phyloP scores from a whole-genome alignment of 2,888 invertebrate genomes.

The Eueremaeus valkanovi region DNA sequence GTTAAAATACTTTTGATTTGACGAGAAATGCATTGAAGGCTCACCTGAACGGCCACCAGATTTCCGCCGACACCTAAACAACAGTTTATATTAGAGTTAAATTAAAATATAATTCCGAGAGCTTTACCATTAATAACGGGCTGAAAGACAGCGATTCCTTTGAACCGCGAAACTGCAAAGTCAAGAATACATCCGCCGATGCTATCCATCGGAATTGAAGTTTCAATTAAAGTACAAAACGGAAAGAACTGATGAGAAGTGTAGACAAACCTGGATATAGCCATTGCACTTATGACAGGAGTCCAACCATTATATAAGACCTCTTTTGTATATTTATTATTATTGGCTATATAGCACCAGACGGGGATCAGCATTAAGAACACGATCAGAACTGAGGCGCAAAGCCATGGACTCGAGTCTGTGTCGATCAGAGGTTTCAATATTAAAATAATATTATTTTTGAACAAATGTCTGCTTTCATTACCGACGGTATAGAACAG shows the following conservation, averaged over 20 bases:
- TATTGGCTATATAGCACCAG: constrained; percentile 73
- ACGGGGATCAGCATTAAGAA: constrained; percentile 70
- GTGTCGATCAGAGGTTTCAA: neutral
- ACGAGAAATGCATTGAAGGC: no score
- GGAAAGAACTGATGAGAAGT: no score
- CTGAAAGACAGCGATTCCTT: constrained; percentile 85
- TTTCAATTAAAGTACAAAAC: no score
- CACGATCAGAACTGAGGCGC: constrained; percentile 55
- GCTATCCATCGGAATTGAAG: constrained; percentile 40
- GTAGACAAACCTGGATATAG: constrained; percentile 94
- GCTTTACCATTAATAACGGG: constrained; percentile 80
- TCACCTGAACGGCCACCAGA: constrained; percentile 78
- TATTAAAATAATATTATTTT: no score
- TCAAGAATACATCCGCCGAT: constrained; percentile 78
- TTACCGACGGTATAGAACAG: constrained; percentile 36
- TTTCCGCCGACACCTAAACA: constrained; percentile 85
- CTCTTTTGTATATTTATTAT: constrained; percentile 72
- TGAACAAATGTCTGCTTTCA: no score
- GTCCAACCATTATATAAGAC: constrained; percentile 79
- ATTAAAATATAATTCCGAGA: no score
- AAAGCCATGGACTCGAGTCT: constrained; percentile 27
- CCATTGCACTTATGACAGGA: constrained; percentile 85
- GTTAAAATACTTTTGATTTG: no score
- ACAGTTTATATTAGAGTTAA: no score
- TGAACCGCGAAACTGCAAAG: constrained; percentile 73